A percentile compares a stretch with the other conserved stretches of the same genome.
These are phyloP conservation scores for Hemicentrotus pulcherrimus DNA, from an alignment of 35 echinoderm and acorn worm species.

Conservation along the genomic window DNA sequence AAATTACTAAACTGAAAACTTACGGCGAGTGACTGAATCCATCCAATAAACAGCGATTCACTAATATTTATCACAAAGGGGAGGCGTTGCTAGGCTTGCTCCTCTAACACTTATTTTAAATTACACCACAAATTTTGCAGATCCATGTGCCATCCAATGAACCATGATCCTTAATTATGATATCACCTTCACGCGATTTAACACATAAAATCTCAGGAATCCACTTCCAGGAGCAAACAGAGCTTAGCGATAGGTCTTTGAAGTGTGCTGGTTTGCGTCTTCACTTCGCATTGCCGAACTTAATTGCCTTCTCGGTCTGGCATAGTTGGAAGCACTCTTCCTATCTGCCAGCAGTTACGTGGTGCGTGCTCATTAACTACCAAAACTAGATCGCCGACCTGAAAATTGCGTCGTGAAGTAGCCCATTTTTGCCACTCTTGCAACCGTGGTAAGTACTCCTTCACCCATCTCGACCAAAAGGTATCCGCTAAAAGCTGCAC, in stretches of 20 bases:
- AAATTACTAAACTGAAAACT: too few species aligned
- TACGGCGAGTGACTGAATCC: too few species aligned
- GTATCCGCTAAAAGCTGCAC: too few species aligned
- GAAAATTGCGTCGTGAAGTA: neutral
- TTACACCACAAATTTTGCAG: too few species aligned
- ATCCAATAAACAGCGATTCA: too few species aligned
- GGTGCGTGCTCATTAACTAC: constrained; percentile 53
- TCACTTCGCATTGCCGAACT: constrained; percentile 17
- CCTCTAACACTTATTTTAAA: neutral
- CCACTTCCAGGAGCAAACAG: constrained; percentile 54
- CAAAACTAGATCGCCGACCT: constrained; percentile 55
- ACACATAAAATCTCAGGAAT: neutral
- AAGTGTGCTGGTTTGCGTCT: neutral
- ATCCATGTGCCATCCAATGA: too few species aligned
- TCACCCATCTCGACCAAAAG: too few species aligned
- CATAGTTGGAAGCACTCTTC: constrained; percentile 54
- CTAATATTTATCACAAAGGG: too few species aligned
- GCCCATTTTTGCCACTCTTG: too few species aligned
- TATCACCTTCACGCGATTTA: too few species aligned
- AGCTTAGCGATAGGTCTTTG: constrained; percentile 50
- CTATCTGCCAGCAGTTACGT: constrained; percentile 61
- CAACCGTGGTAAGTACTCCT: too few species aligned
- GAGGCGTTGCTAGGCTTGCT: constrained; percentile 36
- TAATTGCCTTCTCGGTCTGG: constrained; percentile 38
- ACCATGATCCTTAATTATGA: too few species aligned